Evolutionary conservation across 23 tunicate genomes (phyloP).

Genomic region (Styela plicata): DNA sequence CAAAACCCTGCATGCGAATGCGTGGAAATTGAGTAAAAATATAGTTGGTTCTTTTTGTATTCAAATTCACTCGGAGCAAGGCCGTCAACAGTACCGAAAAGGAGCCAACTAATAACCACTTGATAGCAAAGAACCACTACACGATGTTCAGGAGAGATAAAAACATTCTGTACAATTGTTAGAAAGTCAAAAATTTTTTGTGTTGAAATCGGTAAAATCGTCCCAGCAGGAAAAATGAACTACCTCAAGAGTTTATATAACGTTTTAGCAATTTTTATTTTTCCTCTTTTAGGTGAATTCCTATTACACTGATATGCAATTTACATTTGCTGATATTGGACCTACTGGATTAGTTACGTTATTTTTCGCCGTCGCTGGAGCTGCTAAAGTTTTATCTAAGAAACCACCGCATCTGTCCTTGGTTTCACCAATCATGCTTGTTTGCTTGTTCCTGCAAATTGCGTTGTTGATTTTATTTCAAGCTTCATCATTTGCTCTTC

Average conservation of each 20-base stretch:
- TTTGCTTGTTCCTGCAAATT: constrained; percentile 27
- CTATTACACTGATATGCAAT: constrained; percentile 17
- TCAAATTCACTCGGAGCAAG: too few species aligned
- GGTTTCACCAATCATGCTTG: constrained; percentile 25
- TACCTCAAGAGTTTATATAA: too few species aligned
- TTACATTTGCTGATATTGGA: constrained; percentile 11
- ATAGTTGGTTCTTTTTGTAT: too few species aligned
- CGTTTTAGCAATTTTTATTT: not conserved
- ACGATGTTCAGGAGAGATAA: too few species aligned
- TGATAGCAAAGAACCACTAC: too few species aligned
- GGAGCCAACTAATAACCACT: too few species aligned
- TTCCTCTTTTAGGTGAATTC: constrained; percentile 2
- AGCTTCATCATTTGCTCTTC: constrained; percentile 2
- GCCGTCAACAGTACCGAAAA: too few species aligned
- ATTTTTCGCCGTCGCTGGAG: constrained; percentile 31
- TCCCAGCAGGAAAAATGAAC: too few species aligned
- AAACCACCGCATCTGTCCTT: constrained; percentile 17
- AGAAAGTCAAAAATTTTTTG: not conserved
- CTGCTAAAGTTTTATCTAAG: constrained; percentile 6
- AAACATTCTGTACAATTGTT: too few species aligned
- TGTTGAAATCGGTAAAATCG: too few species aligned
- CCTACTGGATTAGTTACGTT: constrained; percentile 1
- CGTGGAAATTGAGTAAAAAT: too few species aligned
- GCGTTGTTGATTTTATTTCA: not conserved
- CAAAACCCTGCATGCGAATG: too few species aligned